Evolutionary conservation across 2,113 vertebrate genomes (phyloP), one percentile per base, ranked within the genome.

Genomic region (Fulmarus glacialis): DNA sequence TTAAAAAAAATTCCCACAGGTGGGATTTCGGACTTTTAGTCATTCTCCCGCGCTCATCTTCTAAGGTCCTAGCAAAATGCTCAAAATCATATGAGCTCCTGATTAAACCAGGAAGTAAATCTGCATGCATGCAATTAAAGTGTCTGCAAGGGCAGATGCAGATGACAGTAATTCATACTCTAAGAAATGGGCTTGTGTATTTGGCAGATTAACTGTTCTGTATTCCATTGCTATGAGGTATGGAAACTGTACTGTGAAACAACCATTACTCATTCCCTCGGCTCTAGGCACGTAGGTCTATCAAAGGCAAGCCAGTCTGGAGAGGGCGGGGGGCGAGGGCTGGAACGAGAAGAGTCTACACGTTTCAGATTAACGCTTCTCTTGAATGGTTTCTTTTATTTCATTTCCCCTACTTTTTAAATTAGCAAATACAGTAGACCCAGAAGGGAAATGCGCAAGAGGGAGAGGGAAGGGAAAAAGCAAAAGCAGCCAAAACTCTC

Each of bases 151-250:
- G 93, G 74, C 92, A 98, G 96, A 97, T 97, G 17, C 91, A 93
- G 94, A 96, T 92, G 96, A 93, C 97, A 97, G 93, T 98, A 97
- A 98, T 98, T 98, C 97, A 97, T 93, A 94, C 94, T 97, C 97
- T 93, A 97, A 98, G 98, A 94, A 98, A 98, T 87, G 93, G 62
- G 96, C 96, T 97, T 96, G 95, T 97, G 98, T 98, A 93, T 96
- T 97, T 98, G 98, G 98, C 98, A 98, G 97, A 87, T 96, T 97
- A 95, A 91, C 93, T 91, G 94, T 85, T 82, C 97, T 93, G 97
- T 97, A 98, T 99, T 98, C 97, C 98, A 98, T 96, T 96, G 97
- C 96, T 95, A 89, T 98, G 98, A 98, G 97, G 98, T 98, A 98
- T 98, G 98, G 98, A 98, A 98, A 98, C 96, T 95, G 96, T 96